Base-by-base conservation (phyloP, 2,113 vertebrate species). In the Myrmophylax atrothorax region DNA sequence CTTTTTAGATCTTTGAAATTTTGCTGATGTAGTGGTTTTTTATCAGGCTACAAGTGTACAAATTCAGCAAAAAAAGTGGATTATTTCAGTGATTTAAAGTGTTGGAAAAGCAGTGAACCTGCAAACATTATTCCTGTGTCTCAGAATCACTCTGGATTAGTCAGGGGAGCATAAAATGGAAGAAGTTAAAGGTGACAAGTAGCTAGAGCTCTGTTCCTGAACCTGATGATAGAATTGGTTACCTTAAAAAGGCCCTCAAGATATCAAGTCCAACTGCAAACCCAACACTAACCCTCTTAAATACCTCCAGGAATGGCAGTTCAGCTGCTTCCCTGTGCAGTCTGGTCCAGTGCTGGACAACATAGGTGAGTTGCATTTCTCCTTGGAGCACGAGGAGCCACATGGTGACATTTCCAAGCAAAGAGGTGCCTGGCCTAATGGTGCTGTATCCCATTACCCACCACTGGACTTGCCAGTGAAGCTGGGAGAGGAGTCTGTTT, bases 381-480 rank as follows among this genome's bases (percentile, higher is more conserved):
- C 8, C 7, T 28, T 74, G 64, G 46, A 78, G 26, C 64, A 24
- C 60, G 49, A 73, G 33, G 44, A 46, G 0, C 37, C 7, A 3
- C 22, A 4, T 11, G 1, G 37, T 58, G 42, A 38, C 12, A 3
- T 62, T 81, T 83, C 62, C 47, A 53, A 33, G 62, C 52, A 33
- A 13, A 29, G 47, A 28, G 24, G 29, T 68, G 35, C 38, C 70
- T 58, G 35, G 63, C 33, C 31, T 63, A 2, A 10, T 50, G n/a
- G 37, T 6, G 15, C 42, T 0, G 0, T 26, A 18, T 63, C 3
- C 0, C 1, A 0, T n/a, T 59, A 17, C 18, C 33, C 42, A 18
- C 13, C 12, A 1, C 16, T 8, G 22, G 25, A 17, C 25, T 49
- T 33, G 37, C 14, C 13, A 6, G 0, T 22, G 75, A 38, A 74